phyloP scores from a whole-genome alignment of 2,888 invertebrate genomes.

The Yponomeuta cagnagella region DNA sequence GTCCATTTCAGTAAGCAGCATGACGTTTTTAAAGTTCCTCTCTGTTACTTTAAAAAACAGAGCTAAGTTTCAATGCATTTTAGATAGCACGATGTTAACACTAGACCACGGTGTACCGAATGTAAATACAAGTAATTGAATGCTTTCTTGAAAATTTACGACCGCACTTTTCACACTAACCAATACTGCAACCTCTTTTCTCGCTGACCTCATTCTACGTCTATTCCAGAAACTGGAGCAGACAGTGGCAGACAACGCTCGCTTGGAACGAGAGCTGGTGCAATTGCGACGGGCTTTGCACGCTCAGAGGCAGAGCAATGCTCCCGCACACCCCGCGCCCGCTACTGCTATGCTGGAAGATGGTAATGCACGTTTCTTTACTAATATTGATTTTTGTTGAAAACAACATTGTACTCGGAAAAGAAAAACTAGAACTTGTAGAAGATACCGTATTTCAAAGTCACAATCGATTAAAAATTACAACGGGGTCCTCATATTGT shows the following conservation, averaged over 20 bases:
- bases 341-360: conserved; percentile 83
- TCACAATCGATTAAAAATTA: too few species aligned
- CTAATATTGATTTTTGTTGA: too few species aligned
- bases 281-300: conserved; percentile 89
- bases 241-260: conserved; percentile 92
- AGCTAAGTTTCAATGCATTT: too few species aligned
- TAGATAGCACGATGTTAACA: too few species aligned
- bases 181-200: not conserved
- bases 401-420: too few species aligned
- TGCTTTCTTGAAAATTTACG: not conserved
- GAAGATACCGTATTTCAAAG: too few species aligned
- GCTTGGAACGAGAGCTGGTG: conserved; percentile 90
- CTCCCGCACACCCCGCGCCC: conserved; percentile 53
- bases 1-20: not conserved
- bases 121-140: not conserved
- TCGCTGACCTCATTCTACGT: not conserved
- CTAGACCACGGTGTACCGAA: not conserved
- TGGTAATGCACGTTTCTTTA: conserved; percentile 33
- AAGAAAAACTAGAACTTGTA: too few species aligned
- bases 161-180: not conserved
- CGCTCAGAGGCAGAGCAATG: conserved; percentile 47
- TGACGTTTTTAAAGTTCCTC: not conserved
- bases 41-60: not conserved
- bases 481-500: too few species aligned
- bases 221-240: conserved; percentile 86